Conservation (phyloP, 2,113 vertebrate genomes). For the Nibea albiflora region DNA sequence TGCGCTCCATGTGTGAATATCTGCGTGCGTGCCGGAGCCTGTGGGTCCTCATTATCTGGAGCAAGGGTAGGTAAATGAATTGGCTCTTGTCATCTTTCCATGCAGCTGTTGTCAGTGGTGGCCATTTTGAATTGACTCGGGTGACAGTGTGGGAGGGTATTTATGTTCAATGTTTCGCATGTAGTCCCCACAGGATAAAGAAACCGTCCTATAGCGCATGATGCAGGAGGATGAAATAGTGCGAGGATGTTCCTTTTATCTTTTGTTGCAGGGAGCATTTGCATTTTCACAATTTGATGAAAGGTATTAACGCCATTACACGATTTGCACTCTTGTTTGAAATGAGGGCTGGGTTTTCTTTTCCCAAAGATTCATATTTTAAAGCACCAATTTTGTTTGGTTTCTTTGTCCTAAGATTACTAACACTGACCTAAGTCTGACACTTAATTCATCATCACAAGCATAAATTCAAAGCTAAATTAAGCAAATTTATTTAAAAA, state of each 20-base stretch:
- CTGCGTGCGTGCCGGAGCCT: conserved; percentile 31
- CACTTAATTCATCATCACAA: conserved; percentile 21
- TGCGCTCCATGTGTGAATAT: background rate
- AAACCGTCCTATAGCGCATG: background rate
- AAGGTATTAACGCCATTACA: background rate
- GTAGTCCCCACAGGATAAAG: background rate
- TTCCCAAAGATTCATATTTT: background rate
- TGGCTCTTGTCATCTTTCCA: conserved; percentile 62
- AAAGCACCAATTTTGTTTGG: conserved; percentile 1
- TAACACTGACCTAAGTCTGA: conserved; percentile 3
- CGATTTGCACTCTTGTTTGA: background rate
- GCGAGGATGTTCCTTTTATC: background rate
- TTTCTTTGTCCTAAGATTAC: conserved; percentile 17
- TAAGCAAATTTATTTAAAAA: background rate
- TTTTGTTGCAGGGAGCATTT: background rate
- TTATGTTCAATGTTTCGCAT: conserved; percentile 24
- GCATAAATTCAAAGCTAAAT: conserved; percentile 5
- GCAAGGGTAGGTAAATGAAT: conserved; percentile 75
- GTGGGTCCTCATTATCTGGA: conserved; percentile 72
- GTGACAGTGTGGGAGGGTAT: conserved; percentile 37
- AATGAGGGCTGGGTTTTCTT: background rate
- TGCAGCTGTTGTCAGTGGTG: conserved; percentile 61
- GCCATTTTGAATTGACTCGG: conserved; percentile 57
- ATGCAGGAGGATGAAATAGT: conserved; percentile 1
- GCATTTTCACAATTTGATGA: conserved; percentile 8